phyloP scores from a whole-genome alignment of 2,888 invertebrate species.

The Tetranychus piercei region DNA sequence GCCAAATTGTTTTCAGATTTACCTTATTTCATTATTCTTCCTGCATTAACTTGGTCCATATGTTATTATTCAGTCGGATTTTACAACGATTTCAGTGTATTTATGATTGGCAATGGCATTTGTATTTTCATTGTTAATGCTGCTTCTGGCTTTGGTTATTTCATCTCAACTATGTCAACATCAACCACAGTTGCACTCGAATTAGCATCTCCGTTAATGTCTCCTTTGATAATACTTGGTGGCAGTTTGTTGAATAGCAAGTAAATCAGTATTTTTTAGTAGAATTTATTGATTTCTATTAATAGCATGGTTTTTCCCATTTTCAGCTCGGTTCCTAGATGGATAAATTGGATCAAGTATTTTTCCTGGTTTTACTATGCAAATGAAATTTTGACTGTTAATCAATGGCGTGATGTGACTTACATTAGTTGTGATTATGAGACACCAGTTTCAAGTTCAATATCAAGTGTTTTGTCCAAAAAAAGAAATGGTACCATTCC shows the following conservation, averaged over 20 bases:
- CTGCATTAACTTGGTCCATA: constrained; percentile 58
- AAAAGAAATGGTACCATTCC: not conserved
- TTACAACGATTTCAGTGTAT: not conserved
- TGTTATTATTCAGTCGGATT: constrained; percentile 59
- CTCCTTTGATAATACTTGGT: constrained; percentile 82
- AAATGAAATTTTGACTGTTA: constrained; percentile 67
- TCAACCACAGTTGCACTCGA: constrained; percentile 72
- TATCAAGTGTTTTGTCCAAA: not conserved
- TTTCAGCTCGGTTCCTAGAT: constrained; percentile 48
- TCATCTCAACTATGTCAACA: constrained; percentile 67
- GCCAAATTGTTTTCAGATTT: constrained; percentile 68
- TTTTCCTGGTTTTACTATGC: constrained; percentile 82
- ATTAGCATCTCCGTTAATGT: constrained; percentile 72
- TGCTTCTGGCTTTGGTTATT: constrained; percentile 44
- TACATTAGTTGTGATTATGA: constrained; percentile 48
- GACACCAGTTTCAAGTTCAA: too few relatives aligned
- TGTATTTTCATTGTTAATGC: not conserved
- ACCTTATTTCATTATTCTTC: constrained; percentile 67
- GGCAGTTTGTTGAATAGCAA: constrained; percentile 82
- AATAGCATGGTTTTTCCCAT: not conserved
- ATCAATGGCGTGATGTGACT: constrained; percentile 66
- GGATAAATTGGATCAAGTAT: constrained; percentile 67
- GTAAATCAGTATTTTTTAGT: constrained; percentile 34
- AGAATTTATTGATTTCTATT: not conserved
- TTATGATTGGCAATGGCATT: not conserved